Evolutionary conservation across 2,797 vertebrate species (phyloP).

Genomic region (Sebastolobus alascanus): DNA sequence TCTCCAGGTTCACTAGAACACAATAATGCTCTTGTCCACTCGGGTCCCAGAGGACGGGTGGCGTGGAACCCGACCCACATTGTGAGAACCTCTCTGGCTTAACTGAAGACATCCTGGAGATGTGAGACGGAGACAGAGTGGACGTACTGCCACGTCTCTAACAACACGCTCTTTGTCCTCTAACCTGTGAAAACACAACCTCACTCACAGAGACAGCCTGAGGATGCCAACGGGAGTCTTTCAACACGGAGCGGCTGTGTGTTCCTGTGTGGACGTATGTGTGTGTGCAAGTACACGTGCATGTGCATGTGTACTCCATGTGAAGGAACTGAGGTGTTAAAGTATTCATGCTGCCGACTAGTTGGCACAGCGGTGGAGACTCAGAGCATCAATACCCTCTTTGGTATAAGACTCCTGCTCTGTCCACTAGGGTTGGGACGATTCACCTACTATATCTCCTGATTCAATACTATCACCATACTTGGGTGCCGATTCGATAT

Average conservation of each 20-base stretch:
- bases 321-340: conserved; percentile 22
- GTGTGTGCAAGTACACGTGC: conserved; percentile 1
- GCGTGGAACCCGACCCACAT: conserved; percentile 5
- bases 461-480: too few relatives aligned
- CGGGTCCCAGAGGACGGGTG: conserved; percentile 20
- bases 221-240: conserved; percentile 42
- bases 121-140: conserved; percentile 28
- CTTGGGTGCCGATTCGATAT: too few relatives aligned
- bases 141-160: conserved; percentile 23
- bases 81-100: conserved; percentile 22
- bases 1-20: not conserved
- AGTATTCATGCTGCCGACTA: conserved; percentile 24
- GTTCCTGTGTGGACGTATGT: conserved; percentile 39
- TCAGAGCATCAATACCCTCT: not conserved
- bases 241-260: not conserved
- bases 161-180: conserved; percentile 64
- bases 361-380: conserved; percentile 12
- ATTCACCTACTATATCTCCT: too few relatives aligned
- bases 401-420: too few relatives aligned
- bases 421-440: too few relatives aligned
- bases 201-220: conserved; percentile 19
- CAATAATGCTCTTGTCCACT: conserved; percentile 30
- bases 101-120: conserved; percentile 64
- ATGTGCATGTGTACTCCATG: not conserved
- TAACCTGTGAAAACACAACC: conserved; percentile 24